Percentiles rank a stretch among this genome's conserved stretches.
These are phyloP conservation scores for Phaedon cochleariae DNA, from an alignment of 2,888 invertebrate genomes.

Conservation along the genomic window DNA sequence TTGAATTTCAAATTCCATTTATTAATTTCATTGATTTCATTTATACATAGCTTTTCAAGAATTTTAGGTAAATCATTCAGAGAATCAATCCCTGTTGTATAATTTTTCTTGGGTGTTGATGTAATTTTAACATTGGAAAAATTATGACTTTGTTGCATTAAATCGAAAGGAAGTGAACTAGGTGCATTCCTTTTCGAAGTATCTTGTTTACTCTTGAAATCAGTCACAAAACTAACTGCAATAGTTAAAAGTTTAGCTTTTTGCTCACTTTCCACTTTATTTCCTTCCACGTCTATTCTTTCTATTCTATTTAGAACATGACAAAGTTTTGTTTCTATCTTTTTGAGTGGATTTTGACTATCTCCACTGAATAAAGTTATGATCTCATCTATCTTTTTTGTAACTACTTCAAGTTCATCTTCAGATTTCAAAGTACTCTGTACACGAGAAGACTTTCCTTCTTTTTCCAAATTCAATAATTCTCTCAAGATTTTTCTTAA, in stretches of 20 bases:
- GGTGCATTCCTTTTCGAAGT: neutral
- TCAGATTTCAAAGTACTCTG: neutral
- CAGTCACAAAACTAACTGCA: neutral
- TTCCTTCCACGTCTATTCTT: neutral
- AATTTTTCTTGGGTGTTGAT: too few species aligned
- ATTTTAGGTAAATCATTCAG: neutral
- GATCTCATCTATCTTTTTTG: neutral
- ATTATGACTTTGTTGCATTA: too few species aligned
- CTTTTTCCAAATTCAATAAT: neutral
- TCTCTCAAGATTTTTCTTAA: neutral
- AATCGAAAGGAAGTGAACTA: too few species aligned
- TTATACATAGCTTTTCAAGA: neutral
- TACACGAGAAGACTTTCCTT: neutral
- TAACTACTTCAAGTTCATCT: neutral
- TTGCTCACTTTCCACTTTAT: neutral
- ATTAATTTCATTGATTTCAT: neutral
- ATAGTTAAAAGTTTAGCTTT: neutral
- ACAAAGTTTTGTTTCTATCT: neutral
- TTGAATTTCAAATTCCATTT: constrained; percentile 3
- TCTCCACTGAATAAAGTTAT: neutral
- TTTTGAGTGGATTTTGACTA: neutral
- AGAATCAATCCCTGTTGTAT: neutral
- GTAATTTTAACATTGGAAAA: too few species aligned
- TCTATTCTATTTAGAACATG: neutral
- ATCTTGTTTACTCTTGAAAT: neutral